These are phyloP conservation scores for Thomomys bottae DNA, from an alignment of 2,113 vertebrate genomes.

Conservation along the genomic window DNA sequence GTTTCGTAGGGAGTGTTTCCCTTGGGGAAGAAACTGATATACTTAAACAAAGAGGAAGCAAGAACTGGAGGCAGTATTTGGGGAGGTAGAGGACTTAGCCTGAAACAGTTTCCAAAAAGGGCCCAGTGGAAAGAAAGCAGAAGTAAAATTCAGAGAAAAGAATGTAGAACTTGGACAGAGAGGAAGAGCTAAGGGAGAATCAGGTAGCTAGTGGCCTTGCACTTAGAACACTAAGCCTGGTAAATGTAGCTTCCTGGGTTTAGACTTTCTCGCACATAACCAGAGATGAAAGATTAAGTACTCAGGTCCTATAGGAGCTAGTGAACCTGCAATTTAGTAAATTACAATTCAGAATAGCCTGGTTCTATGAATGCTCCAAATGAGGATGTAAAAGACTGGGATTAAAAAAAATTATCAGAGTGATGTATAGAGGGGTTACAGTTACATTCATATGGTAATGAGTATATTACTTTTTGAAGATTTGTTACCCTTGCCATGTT, in stretches of 20 bases:
- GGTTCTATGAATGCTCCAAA: neutral
- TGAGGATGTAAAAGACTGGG: neutral
- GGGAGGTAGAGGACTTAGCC: neutral
- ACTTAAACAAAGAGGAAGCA: neutral
- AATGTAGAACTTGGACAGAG: neutral
- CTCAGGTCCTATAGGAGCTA: neutral
- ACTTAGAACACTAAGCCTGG: fast-evolving
- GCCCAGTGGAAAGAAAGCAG: neutral
- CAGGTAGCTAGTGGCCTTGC: neutral
- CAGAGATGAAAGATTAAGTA: fast-evolving
- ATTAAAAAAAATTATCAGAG: too few species aligned
- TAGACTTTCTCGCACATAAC: neutral
- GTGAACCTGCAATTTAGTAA: neutral
- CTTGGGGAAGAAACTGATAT: neutral
- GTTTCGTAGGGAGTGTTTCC: neutral
- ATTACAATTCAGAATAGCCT: neutral
- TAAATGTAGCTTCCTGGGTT: neutral
- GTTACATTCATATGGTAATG: too few species aligned
- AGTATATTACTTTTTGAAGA: too few species aligned
- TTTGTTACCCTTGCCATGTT: too few species aligned
- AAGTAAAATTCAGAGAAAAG: neutral
- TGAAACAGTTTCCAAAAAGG: neutral
- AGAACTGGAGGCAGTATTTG: neutral
- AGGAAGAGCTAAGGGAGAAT: neutral
- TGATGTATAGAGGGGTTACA: too few species aligned